A percentile compares a stretch with the other conserved stretches of the same genome.
Conservation (phyloP, 2,888 invertebrate genomes). For the Horisme vitalbata region DNA sequence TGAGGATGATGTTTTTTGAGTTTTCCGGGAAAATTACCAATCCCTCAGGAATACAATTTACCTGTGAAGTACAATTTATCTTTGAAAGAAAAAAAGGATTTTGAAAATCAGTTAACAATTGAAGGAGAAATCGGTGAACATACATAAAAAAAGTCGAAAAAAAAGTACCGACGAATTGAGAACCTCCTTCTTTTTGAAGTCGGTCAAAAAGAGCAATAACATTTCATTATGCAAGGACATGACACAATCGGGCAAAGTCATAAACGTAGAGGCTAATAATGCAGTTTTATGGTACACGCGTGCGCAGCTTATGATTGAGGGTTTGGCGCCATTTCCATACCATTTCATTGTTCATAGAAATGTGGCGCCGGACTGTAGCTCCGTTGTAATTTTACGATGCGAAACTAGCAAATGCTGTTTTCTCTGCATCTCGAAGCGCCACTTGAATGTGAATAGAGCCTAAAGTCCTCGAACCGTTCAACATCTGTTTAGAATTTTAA, state of each 20-base stretch:
- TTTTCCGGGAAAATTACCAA: too few species aligned
- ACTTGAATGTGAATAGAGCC: constrained; percentile 56
- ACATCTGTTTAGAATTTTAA: constrained; percentile 60
- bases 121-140: too few species aligned
- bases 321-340: constrained; percentile 73
- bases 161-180: too few species aligned
- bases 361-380: constrained; percentile 70
- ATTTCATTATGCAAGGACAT: constrained; percentile 55
- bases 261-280: constrained; percentile 47
- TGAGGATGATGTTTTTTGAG: too few species aligned
- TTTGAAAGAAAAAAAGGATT: too few species aligned
- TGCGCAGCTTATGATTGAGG: constrained; percentile 67
- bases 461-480: constrained; percentile 48
- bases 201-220: constrained; percentile 20
- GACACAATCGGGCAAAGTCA: constrained; percentile 47
- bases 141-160: too few species aligned
- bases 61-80: too few species aligned
- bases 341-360: constrained; percentile 79
- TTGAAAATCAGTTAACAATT: too few species aligned
- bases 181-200: too few species aligned
- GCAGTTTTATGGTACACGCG: constrained; percentile 59
- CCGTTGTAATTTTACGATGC: constrained; percentile 73
- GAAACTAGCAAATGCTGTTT: constrained; percentile 60
- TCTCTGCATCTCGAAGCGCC: constrained; percentile 56
- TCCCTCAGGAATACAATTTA: too few species aligned